Evolutionary conservation across 2,113 vertebrate species (phyloP).

Genomic region (Erinaceus europaeus): DNA sequence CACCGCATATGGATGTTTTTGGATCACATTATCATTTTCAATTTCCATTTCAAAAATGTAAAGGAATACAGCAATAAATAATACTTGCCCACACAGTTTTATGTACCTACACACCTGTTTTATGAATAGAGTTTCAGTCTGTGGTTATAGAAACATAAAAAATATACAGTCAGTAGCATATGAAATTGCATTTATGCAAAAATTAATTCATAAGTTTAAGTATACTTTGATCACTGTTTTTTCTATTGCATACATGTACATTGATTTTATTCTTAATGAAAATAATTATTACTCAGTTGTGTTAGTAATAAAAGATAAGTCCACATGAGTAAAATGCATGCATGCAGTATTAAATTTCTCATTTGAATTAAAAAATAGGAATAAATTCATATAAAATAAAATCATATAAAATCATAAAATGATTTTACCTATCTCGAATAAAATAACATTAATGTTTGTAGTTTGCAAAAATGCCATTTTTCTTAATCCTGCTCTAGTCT

Average conservation of each 20-base stretch:
- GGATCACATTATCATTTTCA: conserved; percentile 30
- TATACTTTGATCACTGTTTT: too few species aligned
- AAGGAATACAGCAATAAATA: conserved; percentile 41
- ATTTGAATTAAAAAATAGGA: conserved; percentile 14
- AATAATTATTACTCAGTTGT: background rate
- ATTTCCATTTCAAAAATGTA: conserved; percentile 18
- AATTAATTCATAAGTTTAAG: background rate
- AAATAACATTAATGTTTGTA: conserved; percentile 5
- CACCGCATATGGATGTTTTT: conserved; percentile 15
- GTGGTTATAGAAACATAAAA: conserved; percentile 37
- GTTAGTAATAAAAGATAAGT: background rate
- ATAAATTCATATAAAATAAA: background rate
- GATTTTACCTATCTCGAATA: background rate
- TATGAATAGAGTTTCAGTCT: background rate
- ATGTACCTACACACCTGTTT: background rate
- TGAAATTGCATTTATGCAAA: conserved; percentile 2
- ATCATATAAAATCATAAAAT: background rate
- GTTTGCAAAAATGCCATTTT: background rate
- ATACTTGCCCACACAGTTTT: background rate
- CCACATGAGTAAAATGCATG: background rate
- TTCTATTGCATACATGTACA: too few species aligned
- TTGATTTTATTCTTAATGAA: background rate
- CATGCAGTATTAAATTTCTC: background rate
- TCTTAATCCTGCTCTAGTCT: background rate
- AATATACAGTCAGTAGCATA: background rate